Evolutionary conservation across 2,113 vertebrate genomes (phyloP), one percentile per base, ranked within the genome.

Genomic region (Petroica traversi): DNA sequence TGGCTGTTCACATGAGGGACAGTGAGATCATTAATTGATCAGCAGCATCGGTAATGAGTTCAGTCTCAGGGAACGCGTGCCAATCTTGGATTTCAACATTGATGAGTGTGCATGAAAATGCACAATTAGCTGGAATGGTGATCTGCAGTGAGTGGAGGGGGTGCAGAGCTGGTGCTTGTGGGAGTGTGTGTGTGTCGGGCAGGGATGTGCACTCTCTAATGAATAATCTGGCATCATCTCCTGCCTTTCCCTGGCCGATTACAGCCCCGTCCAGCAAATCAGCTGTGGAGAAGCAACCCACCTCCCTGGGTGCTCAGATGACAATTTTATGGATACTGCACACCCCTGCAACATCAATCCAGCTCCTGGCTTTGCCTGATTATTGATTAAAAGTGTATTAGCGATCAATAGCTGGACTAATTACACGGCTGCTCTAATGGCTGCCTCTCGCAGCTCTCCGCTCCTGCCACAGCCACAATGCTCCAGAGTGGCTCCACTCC

Each of bases 31-130:
- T 57, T 52, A 10, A 31, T 31, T n/a, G 29, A 49, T 76, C 8
- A 5, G 49, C 24, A 8, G 26, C 20, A 12, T 10, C 11, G 3
- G n/a, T 48, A 29, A 24, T 0, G 18, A 54, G 57, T 11, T 34
- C 61, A 12, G 15, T 58, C 14, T 38, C 41, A 9, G 41, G 57
- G 64, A 64, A 18, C 1, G 0, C 77, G 12, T 48, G 12, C 25
- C 57, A 33, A 0, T 6, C 29, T 43, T 28, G 40, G 33, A 14
- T 63, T 59, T 79, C 0, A 2, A 49, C 14, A 2, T 2, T 8
- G 59, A 2, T 3, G 69, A 6, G 2, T 0, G 2, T 2, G 26
- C 5, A 34, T 28, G 46, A 19, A 4, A 17, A 0, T 0, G 4
- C 48, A 5, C 38, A 5, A 2, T 33, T 6, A 69, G 28, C 55